These are phyloP conservation scores for Lophotriccus pileatus DNA, from an alignment of 2,797 vertebrate species.

Conservation along the genomic window DNA sequence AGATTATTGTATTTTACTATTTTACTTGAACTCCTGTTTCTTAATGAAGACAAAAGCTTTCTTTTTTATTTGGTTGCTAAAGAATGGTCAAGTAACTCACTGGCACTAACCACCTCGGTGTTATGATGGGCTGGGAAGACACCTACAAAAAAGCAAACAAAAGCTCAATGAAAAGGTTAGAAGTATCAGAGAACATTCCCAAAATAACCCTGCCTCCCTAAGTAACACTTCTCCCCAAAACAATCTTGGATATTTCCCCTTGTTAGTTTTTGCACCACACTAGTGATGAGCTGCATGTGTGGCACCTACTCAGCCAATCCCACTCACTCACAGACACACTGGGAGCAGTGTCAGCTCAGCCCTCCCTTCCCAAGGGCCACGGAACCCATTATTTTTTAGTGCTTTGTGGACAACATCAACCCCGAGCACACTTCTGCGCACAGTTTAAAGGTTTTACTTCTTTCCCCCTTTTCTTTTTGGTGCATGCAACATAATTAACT, in stretches of 20 bases:
- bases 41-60: not conserved
- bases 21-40: not conserved
- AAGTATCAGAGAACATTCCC: not conserved
- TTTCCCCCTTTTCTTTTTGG: not conserved
- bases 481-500: not conserved
- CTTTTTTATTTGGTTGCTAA: not conserved
- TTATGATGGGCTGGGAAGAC: slow-evolving; percentile 78
- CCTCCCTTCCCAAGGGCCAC: not conserved
- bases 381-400: not conserved
- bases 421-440: not conserved
- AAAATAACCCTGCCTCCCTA: not conserved
- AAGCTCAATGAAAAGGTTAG: not conserved
- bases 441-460: not conserved
- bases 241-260: not conserved
- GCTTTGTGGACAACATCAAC: not conserved
- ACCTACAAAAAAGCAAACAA: slow-evolving; percentile 70
- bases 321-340: not conserved
- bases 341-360: not conserved
- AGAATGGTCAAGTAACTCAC: slow-evolving; percentile 60
- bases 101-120: slow-evolving; percentile 93
- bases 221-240: not conserved
- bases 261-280: accelerated
- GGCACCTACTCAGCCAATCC: not conserved
- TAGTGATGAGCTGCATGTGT: not conserved
- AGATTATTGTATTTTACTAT: not conserved